These are phyloP conservation scores for Caligus rogercresseyi DNA, from an alignment of 1,140 invertebrate species.

Conservation along the genomic window DNA sequence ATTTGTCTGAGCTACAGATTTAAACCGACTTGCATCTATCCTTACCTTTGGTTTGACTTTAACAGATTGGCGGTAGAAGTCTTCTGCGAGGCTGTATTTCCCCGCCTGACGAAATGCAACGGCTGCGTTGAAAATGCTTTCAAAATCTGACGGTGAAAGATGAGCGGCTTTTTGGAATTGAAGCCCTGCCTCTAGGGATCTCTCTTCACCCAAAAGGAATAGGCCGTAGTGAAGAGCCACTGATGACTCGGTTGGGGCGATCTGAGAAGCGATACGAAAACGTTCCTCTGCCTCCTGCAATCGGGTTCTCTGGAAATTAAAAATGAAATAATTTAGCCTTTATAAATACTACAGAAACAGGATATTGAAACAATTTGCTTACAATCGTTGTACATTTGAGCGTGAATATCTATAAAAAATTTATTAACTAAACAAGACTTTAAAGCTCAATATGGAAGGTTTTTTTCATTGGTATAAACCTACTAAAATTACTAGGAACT, in stretches of 20 bases:
- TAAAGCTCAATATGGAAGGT: too few species aligned
- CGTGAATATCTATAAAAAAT: too few species aligned
- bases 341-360: too few species aligned
- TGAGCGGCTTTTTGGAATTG: constrained; percentile 54
- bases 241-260: constrained; percentile 61
- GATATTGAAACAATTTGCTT: too few species aligned
- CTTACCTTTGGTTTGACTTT: constrained; percentile 8
- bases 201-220: constrained; percentile 55
- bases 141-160: constrained; percentile 55
- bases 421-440: too few species aligned
- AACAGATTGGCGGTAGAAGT: constrained; percentile 47
- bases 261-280: constrained; percentile 60
- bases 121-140: constrained; percentile 63
- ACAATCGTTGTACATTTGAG: too few species aligned
- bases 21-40: too few species aligned
- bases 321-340: background rate
- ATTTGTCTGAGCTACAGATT: too few species aligned
- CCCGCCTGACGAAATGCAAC: constrained; percentile 59
- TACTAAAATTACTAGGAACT: too few species aligned
- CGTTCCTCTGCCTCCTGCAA: constrained; percentile 65
- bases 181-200: constrained; percentile 58
- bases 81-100: constrained; percentile 55
- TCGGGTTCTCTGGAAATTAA: constrained; percentile 45
- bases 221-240: constrained; percentile 76
- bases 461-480: too few species aligned